Conservation (phyloP, 2,113 vertebrate species). For the Crotalus helleri region DNA sequence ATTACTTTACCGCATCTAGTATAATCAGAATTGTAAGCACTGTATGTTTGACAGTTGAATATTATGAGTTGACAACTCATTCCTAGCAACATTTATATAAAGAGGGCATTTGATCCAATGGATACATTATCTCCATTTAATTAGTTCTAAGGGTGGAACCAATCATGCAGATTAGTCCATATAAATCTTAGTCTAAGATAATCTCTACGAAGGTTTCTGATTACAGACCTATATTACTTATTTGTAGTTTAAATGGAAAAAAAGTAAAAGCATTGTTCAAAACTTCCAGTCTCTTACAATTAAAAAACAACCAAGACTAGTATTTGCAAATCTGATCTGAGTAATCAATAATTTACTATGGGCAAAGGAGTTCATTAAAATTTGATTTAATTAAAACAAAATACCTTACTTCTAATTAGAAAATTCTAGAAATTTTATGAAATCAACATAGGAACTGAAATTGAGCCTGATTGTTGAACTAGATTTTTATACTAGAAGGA, state of each 20-base stretch:
- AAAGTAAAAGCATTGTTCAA: not conserved
- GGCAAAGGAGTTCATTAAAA: conserved; percentile 21
- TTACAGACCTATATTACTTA: not conserved
- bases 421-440: not conserved
- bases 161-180: not conserved
- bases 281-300: not conserved
- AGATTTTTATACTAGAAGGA: not conserved
- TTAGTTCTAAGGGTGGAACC: conserved; percentile 22
- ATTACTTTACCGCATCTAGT: conserved; percentile 14
- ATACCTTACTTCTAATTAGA: conserved; percentile 4
- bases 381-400: conserved; percentile 19
- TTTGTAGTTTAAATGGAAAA: not conserved
- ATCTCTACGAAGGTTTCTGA: not conserved
- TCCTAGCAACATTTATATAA: conserved; percentile 21
- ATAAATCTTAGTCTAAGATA: not conserved
- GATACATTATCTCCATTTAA: conserved; percentile 39
- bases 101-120: conserved; percentile 18
- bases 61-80: not conserved
- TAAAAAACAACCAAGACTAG: not conserved
- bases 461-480: not conserved
- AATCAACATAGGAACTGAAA: conserved; percentile 12
- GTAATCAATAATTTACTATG: not conserved
- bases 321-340: not conserved
- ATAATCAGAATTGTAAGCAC: not conserved
- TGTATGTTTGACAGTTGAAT: not conserved